Conservation (phyloP, 2,797 vertebrate species). For the Pipistrellus pygmaeus region DNA sequence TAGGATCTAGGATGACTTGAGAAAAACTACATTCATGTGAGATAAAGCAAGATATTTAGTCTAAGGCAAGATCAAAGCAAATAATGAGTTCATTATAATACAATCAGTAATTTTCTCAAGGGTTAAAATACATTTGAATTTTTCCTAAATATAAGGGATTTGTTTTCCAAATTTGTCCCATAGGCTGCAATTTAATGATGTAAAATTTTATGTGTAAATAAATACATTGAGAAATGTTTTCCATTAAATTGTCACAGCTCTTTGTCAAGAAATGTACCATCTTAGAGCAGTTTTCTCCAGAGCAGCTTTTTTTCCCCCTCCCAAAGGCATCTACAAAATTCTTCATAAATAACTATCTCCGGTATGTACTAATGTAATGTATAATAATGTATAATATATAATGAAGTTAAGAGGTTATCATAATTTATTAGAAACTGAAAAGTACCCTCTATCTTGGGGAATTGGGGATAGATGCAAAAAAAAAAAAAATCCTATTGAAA, state of each 20-base stretch:
- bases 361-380: background rate
- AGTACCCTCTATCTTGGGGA: background rate
- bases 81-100: background rate
- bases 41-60: background rate
- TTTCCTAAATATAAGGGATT: background rate
- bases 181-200: background rate
- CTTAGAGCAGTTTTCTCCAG: background rate
- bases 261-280: constrained; percentile 33
- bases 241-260: background rate
- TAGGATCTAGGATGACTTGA: no score
- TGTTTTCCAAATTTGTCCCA: background rate
- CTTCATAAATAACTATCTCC: background rate
- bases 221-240: background rate
- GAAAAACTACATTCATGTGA: background rate
- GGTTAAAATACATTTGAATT: background rate
- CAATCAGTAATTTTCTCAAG: background rate
- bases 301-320: background rate
- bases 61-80: background rate
- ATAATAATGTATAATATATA: background rate
- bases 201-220: background rate
- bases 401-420: background rate
- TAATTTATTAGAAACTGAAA: background rate
- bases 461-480: background rate
- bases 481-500: background rate
- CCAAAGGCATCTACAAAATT: background rate